phyloP scores from a whole-genome alignment of 2,888 invertebrate species.

The Pseudococcus viburni region DNA sequence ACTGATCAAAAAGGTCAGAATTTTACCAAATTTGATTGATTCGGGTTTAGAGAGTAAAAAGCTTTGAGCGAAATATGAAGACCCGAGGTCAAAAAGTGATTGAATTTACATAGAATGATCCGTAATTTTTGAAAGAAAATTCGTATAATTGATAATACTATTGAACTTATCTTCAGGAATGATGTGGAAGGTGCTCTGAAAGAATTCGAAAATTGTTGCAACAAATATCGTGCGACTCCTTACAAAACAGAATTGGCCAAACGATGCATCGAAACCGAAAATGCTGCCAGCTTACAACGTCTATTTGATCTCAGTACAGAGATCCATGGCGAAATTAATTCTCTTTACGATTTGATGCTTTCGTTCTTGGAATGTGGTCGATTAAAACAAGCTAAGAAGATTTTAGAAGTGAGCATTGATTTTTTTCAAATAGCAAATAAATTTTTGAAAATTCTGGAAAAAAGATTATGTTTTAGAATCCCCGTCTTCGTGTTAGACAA shows the following conservation, averaged over 20 bases:
- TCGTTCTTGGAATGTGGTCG: conserved; percentile 79
- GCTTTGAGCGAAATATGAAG: no score
- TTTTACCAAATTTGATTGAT: no score
- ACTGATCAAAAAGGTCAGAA: no score
- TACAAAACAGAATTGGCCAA: conserved; percentile 84
- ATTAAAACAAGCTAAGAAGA: conserved; percentile 81
- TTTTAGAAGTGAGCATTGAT: conserved; percentile 76
- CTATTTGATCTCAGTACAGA: conserved; percentile 86
- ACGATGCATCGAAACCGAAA: conserved; percentile 80
- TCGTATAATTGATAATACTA: not conserved
- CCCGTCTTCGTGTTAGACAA: conserved; percentile 81
- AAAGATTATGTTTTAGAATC: conserved; percentile 73
- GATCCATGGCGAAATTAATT: conserved; percentile 86
- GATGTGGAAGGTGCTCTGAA: conserved; percentile 80
- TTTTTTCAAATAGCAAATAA: no score
- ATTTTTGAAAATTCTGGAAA: not conserved
- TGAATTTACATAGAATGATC: no score
- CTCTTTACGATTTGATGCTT: conserved; percentile 86
- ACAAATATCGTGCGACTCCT: conserved; percentile 80
- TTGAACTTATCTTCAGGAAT: conserved; percentile 72
- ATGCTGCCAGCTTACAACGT: conserved; percentile 84
- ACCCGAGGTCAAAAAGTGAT: no score
- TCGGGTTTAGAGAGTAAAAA: no score
- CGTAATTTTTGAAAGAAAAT: not conserved
- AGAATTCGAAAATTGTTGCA: conserved; percentile 80